These are phyloP conservation scores for Clytia hemisphaerica DNA, from an alignment of 30 jellyfish, hydroid and myxozoan species.

Conservation along the genomic window DNA sequence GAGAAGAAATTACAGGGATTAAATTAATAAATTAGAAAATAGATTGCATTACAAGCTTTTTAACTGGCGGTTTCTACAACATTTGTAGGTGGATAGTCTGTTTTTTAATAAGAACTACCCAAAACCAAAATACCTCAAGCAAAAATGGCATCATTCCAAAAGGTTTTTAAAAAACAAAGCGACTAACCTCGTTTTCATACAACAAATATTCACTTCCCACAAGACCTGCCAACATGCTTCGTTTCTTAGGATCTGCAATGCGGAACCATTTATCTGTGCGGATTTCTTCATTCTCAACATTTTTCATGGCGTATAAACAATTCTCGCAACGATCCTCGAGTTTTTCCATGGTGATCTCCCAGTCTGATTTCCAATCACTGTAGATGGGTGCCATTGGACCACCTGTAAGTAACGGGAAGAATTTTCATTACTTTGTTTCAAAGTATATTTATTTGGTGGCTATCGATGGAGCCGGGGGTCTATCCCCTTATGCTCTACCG, in stretches of 20 bases:
- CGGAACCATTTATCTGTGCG: slow-evolving; percentile 65
- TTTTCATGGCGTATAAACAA: slow-evolving; percentile 47
- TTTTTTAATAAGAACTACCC: too few relatives aligned
- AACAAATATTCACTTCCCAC: slow-evolving; percentile 18
- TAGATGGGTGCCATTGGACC: slow-evolving; percentile 79
- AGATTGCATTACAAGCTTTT: not conserved
- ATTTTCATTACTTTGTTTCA: too few relatives aligned
- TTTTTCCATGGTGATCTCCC: slow-evolving; percentile 74
- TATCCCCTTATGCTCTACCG: too few relatives aligned
- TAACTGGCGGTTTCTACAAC: not conserved
- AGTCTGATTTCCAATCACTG: slow-evolving; percentile 87
- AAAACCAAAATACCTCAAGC: not conserved
- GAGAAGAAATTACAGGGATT: not conserved
- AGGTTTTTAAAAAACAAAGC: not conserved
- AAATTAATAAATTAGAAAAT: not conserved
- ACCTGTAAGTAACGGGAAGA: slow-evolving; percentile 28
- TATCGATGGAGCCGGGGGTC: too few relatives aligned
- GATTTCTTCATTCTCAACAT: slow-evolving; percentile 70
- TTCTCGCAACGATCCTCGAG: slow-evolving; percentile 61
- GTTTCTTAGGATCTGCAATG: slow-evolving; percentile 54
- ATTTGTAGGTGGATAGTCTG: too few relatives aligned
- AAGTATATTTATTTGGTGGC: too few relatives aligned
- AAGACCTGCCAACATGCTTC: slow-evolving; percentile 31
- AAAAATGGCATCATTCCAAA: not conserved
- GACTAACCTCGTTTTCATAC: slow-evolving; percentile 27